Evolutionary conservation across 2,113 vertebrate genomes (phyloP).

Genomic region (Lampris incognitus): DNA sequence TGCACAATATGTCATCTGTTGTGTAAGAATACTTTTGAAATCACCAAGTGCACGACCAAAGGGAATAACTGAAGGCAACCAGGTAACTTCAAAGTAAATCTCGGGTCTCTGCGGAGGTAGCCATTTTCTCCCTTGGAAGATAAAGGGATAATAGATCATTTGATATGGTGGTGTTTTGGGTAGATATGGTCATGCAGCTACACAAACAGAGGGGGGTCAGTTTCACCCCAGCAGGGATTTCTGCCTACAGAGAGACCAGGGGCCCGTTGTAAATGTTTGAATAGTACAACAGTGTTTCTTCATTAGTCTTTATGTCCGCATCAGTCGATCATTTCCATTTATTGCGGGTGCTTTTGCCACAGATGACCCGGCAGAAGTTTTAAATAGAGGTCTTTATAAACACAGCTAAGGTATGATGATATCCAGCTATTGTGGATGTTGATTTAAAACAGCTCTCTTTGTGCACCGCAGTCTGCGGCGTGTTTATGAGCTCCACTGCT

Average conservation of each 20-base stretch:
- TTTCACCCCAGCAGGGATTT: slow-evolving; percentile 49
- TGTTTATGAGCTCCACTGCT: slow-evolving; percentile 67
- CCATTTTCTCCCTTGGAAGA: slow-evolving; percentile 48
- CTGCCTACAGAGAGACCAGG: slow-evolving; percentile 30
- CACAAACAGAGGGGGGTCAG: slow-evolving; percentile 56
- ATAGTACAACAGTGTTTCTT: slow-evolving; percentile 40
- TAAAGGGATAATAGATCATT: slow-evolving; percentile 59
- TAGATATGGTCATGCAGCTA: slow-evolving; percentile 48
- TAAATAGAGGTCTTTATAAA: slow-evolving; percentile 45
- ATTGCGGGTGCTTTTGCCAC: slow-evolving; percentile 4
- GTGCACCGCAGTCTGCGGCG: slow-evolving; percentile 35
- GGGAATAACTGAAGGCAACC: slow-evolving; percentile 3
- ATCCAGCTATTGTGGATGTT: slow-evolving; percentile 25
- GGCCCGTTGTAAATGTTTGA: slow-evolving; percentile 23
- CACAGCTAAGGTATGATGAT: slow-evolving; percentile 23
- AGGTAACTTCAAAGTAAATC: slow-evolving; percentile 33
- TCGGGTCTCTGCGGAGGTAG: slow-evolving; percentile 30
- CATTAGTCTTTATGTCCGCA: slow-evolving; percentile 42
- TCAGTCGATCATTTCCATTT: slow-evolving; percentile 26
- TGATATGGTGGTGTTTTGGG: slow-evolving; percentile 46
- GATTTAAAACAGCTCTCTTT: slow-evolving; percentile 55
- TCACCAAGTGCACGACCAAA: slow-evolving; percentile 3
- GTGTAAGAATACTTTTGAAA: slow-evolving; percentile 8
- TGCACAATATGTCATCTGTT: background rate
- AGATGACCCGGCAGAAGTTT: background rate